These are phyloP conservation scores for Chrysotoxum bicinctum DNA, from an alignment of 2,888 invertebrate species.

Conservation along the genomic window DNA sequence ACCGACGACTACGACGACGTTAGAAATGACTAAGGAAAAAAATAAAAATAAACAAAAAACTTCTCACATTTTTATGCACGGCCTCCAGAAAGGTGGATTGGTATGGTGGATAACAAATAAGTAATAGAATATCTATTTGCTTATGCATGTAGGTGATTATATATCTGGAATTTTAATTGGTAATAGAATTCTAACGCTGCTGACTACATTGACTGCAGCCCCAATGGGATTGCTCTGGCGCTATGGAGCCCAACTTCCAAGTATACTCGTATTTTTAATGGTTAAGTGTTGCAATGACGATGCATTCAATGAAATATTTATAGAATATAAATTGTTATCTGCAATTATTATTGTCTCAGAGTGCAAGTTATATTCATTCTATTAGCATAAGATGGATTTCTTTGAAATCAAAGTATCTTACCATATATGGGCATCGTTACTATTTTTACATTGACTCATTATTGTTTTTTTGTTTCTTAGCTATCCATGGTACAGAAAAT, in stretches of 20 bases:
- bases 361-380: constrained; percentile 6
- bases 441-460: background rate
- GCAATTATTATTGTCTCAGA: constrained; percentile 19
- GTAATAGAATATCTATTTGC: constrained; percentile 53
- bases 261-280: background rate
- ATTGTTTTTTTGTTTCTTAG: background rate
- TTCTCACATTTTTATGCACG: constrained; percentile 51
- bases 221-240: constrained; percentile 6
- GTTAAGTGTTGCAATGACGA: constrained; percentile 14
- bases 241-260: background rate
- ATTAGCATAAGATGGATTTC: constrained; percentile 30
- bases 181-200: constrained; percentile 29
- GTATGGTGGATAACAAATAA: constrained; percentile 36
- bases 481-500: background rate
- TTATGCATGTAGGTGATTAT: constrained; percentile 65
- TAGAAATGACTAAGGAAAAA: constrained; percentile 49
- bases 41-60: background rate
- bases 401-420: constrained; percentile 8
- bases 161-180: constrained; percentile 67
- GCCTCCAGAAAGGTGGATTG: constrained; percentile 47
- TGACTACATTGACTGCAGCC: background rate
- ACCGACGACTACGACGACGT: background rate
- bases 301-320: constrained; percentile 25
- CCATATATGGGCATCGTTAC: constrained; percentile 6
- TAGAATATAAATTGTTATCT: constrained; percentile 18